Percentiles rank a stretch among this genome's conserved stretches.
Conservation (phyloP, 2,113 vertebrate genomes). For the Salvelinus fontinalis region DNA sequence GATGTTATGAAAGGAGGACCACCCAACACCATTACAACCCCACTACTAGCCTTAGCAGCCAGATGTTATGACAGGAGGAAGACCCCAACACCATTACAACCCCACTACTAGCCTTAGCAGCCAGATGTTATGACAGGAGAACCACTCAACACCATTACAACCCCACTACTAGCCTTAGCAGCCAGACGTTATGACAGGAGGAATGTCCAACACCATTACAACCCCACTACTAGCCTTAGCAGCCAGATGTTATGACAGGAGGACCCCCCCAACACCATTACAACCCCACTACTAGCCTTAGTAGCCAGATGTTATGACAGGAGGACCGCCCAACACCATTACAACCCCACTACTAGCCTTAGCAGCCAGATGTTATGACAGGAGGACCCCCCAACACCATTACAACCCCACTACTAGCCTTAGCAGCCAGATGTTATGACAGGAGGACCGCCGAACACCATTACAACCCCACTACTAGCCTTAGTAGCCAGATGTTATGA, state of each 20-base stretch:
- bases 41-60: constrained; percentile 21
- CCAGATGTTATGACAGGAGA: constrained; percentile 53
- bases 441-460: too few relatives aligned
- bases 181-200: constrained; percentile 62
- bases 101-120: too few relatives aligned
- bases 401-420: constrained; percentile 52
- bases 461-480: too few relatives aligned
- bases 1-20: constrained; percentile 45
- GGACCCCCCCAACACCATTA: constrained; percentile 23
- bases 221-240: constrained; percentile 48
- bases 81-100: too few relatives aligned
- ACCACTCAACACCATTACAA: constrained; percentile 37
- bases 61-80: too few relatives aligned
- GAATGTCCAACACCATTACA: constrained; percentile 59
- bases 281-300: constrained; percentile 66
- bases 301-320: constrained; percentile 61
- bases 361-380: constrained; percentile 49
- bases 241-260: constrained; percentile 54
- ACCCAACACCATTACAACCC: constrained; percentile 48
- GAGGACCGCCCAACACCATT: constrained; percentile 60
- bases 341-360: constrained; percentile 52
- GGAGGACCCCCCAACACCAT: constrained; percentile 13
- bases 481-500: too few relatives aligned
- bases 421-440: background rate
- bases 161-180: constrained; percentile 66